Percentiles rank a stretch among this genome's conserved stretches.
phyloP scores from a whole-genome alignment of 2,113 vertebrate genomes.

The Chaenogobius annularis region DNA sequence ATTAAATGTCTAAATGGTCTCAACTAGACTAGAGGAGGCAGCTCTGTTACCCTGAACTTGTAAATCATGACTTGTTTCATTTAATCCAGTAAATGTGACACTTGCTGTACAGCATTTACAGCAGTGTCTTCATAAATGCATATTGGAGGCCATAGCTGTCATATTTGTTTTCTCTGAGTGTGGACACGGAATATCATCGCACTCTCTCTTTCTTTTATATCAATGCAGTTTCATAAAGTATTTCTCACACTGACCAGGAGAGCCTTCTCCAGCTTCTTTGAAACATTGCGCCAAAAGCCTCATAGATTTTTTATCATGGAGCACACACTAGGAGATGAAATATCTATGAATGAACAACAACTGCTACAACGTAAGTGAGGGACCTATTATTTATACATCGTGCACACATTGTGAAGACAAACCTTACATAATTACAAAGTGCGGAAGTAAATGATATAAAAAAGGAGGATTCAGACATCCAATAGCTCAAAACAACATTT shows the following conservation, averaged over 20 bases:
- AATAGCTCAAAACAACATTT: background rate
- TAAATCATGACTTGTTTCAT: slow-evolving; percentile 10
- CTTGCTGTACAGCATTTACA: slow-evolving; percentile 3
- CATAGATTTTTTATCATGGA: background rate
- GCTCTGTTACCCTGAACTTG: background rate
- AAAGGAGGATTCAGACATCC: background rate
- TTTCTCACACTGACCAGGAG: background rate
- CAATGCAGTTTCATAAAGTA: background rate
- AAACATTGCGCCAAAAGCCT: background rate
- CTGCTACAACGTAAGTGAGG: background rate
- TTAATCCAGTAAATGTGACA: background rate
- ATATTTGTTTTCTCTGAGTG: background rate
- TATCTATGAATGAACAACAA: background rate
- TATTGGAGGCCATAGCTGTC: background rate
- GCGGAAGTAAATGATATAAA: background rate
- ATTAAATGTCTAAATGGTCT: too few relatives aligned
- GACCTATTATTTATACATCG: background rate
- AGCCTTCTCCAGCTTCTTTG: background rate
- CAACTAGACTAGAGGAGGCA: too few relatives aligned
- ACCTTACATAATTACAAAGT: background rate
- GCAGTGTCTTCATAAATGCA: slow-evolving; percentile 2
- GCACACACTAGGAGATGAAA: background rate
- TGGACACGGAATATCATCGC: background rate
- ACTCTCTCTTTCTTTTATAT: background rate
- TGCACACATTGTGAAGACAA: background rate